Percentiles rank a stretch among this genome's conserved stretches.
Evolutionary conservation across 2,888 invertebrate species (phyloP).

Genomic region (Pammene aurita): DNA sequence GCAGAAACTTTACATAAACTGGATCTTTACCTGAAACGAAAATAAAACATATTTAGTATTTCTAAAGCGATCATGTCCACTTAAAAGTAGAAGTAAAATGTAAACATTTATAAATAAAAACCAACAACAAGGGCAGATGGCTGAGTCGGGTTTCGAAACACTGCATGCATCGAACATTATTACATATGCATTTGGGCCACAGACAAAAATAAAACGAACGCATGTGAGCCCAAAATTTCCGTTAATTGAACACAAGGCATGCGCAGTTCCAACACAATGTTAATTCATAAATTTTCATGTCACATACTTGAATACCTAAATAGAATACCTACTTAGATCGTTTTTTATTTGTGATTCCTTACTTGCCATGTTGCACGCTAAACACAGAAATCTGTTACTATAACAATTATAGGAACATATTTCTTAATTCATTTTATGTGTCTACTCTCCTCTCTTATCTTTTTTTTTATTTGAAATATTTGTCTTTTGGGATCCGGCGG

Average conservation of each 20-base stretch:
- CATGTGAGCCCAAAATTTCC: slow-evolving; percentile 34
- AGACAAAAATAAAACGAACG: slow-evolving; percentile 57
- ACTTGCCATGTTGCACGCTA: too few relatives aligned
- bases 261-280: slow-evolving; percentile 12
- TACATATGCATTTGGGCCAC: slow-evolving; percentile 74
- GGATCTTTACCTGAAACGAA: slow-evolving; percentile 74
- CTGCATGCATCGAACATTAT: slow-evolving; percentile 63
- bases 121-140: slow-evolving; percentile 60
- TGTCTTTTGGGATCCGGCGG: too few relatives aligned
- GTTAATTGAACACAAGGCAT: slow-evolving; percentile 35
- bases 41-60: slow-evolving; percentile 39
- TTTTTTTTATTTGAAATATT: too few relatives aligned
- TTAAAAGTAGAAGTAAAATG: not conserved
- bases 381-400: too few relatives aligned
- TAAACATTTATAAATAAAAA: slow-evolving; percentile 4
- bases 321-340: too few relatives aligned
- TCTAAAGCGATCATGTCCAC: slow-evolving; percentile 40
- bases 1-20: slow-evolving; percentile 50
- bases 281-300: slow-evolving; percentile 19
- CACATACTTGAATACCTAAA: too few relatives aligned
- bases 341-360: too few relatives aligned
- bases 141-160: slow-evolving; percentile 67
- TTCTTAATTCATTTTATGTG: too few relatives aligned
- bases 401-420: too few relatives aligned
- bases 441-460: too few relatives aligned